Percentiles rank a stretch among this genome's conserved stretches.
Evolutionary conservation across 1,140 invertebrate species (phyloP).

Genomic region (Oryctes rhinoceros): DNA sequence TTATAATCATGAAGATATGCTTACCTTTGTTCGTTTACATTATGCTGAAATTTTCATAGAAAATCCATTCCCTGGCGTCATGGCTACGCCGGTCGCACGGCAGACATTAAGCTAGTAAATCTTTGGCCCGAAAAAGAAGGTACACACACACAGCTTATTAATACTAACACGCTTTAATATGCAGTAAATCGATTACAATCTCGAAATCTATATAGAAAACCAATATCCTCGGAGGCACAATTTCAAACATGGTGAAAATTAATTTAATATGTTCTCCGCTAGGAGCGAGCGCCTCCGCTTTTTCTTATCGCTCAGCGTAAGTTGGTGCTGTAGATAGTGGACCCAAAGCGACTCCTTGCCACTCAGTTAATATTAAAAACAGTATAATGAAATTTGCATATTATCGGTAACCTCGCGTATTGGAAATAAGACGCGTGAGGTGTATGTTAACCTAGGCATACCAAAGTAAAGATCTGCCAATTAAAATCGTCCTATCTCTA

Average conservation of each 20-base stretch:
- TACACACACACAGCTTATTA: constrained; percentile 32
- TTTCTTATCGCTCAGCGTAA: constrained; percentile 3
- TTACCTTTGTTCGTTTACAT: constrained; percentile 11
- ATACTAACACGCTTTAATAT: constrained; percentile 34
- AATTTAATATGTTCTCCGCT: constrained; percentile 27
- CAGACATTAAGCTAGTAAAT: constrained; percentile 1
- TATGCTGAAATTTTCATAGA: constrained; percentile 3
- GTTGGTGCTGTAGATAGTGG: background rate
- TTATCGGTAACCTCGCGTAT: constrained; percentile 46
- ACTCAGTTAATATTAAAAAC: constrained; percentile 37
- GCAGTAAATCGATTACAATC: constrained; percentile 32
- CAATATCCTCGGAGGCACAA: constrained; percentile 28
- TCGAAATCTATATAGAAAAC: constrained; percentile 23
- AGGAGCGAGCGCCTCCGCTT: background rate
- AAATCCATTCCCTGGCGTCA: background rate
- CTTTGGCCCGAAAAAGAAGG: background rate
- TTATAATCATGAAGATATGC: background rate
- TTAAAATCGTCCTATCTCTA: background rate
- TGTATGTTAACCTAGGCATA: background rate
- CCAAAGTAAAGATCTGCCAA: background rate
- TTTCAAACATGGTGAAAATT: constrained; percentile 33
- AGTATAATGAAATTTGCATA: constrained; percentile 46
- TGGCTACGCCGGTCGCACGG: background rate
- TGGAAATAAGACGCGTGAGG: constrained; percentile 45
- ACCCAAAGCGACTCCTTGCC: background rate